These are phyloP conservation scores for Gymnothorax reevesii DNA, from an alignment of 2,797 vertebrate genomes.

Conservation along the genomic window DNA sequence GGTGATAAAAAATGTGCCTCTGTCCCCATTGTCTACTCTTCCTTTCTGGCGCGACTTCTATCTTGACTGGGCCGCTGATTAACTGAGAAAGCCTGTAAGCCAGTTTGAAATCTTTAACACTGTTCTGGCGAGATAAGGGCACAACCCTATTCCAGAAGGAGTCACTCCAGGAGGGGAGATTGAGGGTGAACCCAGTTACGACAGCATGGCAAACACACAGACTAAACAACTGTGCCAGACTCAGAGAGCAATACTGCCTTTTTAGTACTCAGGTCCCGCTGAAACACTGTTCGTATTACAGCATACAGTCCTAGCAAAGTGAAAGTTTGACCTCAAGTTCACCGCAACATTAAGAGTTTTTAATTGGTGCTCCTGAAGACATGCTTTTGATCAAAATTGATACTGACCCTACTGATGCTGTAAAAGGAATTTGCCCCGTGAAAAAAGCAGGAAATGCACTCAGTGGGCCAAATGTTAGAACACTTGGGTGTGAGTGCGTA, in stretches of 20 bases:
- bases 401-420: not conserved
- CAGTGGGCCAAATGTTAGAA: not conserved
- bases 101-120: slow-evolving; percentile 64
- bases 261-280: too few species aligned
- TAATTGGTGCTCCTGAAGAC: not conserved
- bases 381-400: not conserved
- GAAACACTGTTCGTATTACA: not conserved
- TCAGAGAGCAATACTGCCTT: not conserved
- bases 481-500: not conserved
- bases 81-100: slow-evolving; percentile 73
- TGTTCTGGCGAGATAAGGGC: slow-evolving; percentile 73
- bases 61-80: slow-evolving; percentile 70
- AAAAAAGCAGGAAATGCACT: not conserved
- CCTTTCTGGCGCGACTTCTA: slow-evolving; percentile 20
- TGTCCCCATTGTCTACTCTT: slow-evolving; percentile 47
- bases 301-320: slow-evolving; percentile 2
- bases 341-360: slow-evolving; percentile 4
- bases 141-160: slow-evolving; percentile 62
- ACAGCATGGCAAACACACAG: not conserved
- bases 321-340: not conserved
- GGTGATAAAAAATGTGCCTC: slow-evolving; percentile 31
- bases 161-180: slow-evolving; percentile 46
- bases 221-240: not conserved
- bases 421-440: not conserved
- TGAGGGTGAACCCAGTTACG: slow-evolving; percentile 28